Conservation (phyloP, 2,113 vertebrate species). For the Ophiodon elongatus region DNA sequence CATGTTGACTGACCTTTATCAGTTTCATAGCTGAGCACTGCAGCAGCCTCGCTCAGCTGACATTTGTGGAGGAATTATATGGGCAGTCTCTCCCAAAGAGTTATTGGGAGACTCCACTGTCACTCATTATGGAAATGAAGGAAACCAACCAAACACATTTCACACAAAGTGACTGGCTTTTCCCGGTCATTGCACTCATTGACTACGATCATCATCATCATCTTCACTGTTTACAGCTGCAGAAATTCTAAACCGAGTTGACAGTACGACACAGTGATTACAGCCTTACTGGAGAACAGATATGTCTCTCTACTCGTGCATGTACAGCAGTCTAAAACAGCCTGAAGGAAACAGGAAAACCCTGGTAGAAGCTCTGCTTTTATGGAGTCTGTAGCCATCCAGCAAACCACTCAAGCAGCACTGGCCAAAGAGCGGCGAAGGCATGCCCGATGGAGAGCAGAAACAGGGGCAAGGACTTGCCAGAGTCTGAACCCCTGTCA, state of each 20-base stretch:
- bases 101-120: constrained; percentile 32
- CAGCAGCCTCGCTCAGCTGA: constrained; percentile 49
- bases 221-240: constrained; percentile 34
- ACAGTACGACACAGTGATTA: constrained; percentile 25
- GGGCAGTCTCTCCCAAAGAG: constrained; percentile 24
- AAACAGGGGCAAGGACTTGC: constrained; percentile 53
- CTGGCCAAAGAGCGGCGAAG: constrained; percentile 9
- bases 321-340: constrained; percentile 11
- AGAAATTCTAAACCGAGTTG: constrained; percentile 5
- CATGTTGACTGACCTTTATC: constrained; percentile 67
- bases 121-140: constrained; percentile 42
- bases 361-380: constrained; percentile 10
- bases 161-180: constrained; percentile 26
- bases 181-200: constrained; percentile 35
- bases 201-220: constrained; percentile 38
- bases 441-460: constrained; percentile 20
- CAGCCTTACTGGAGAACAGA: constrained; percentile 1
- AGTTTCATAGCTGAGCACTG: constrained; percentile 53
- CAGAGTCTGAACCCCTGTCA: constrained; percentile 43
- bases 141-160: constrained; percentile 18
- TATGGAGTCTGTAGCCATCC: constrained; percentile 26
- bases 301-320: not conserved
- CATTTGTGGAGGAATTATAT: constrained; percentile 49
- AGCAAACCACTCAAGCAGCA: constrained; percentile 38
- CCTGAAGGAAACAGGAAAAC: constrained; percentile 30